phyloP scores from a whole-genome alignment of 1,140 invertebrate species.

The Drosophila funebris region DNA sequence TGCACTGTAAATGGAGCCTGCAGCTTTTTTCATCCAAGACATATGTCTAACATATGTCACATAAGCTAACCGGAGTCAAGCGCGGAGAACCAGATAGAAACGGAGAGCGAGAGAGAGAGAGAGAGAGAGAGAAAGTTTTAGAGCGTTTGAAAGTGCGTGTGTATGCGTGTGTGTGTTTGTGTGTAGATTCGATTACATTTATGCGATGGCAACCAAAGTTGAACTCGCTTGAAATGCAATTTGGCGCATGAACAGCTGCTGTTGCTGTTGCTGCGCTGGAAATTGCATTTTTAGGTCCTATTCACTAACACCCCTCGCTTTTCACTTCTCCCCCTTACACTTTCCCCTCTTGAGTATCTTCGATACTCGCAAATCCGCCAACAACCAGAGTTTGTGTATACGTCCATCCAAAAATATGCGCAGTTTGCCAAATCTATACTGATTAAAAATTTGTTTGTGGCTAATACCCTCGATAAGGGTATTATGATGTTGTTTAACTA shows the following conservation, averaged over 20 bases:
- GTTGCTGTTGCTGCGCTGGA: conserved; percentile 2
- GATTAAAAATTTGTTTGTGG: not conserved
- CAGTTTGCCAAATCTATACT: not conserved
- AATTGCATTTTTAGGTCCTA: conserved; percentile 18
- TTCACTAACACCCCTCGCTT: not conserved
- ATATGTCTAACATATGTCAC: conserved; percentile 65
- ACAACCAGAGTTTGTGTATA: not conserved
- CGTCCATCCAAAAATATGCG: not conserved
- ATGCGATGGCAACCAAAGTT: conserved; percentile 18
- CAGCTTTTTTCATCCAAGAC: conserved; percentile 7
- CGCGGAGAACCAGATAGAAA: not conserved
- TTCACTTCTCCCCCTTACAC: not conserved
- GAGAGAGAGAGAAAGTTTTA: not conserved
- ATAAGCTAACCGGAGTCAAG: not conserved
- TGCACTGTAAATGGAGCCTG: conserved; percentile 42
- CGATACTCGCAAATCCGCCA: not conserved
- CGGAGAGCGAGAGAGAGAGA: not conserved
- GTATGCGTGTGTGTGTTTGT: conserved; percentile 1
- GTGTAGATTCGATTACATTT: conserved; percentile 18
- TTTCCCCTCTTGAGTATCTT: not conserved
- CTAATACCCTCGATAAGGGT: not conserved
- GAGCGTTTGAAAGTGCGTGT: not conserved
- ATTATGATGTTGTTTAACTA: not conserved
- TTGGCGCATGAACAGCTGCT: conserved; percentile 47
- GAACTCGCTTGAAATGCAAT: conserved; percentile 31